Base-by-base conservation (phyloP, 1,140 invertebrate genomes). In the Spodoptera frugiperda region DNA sequence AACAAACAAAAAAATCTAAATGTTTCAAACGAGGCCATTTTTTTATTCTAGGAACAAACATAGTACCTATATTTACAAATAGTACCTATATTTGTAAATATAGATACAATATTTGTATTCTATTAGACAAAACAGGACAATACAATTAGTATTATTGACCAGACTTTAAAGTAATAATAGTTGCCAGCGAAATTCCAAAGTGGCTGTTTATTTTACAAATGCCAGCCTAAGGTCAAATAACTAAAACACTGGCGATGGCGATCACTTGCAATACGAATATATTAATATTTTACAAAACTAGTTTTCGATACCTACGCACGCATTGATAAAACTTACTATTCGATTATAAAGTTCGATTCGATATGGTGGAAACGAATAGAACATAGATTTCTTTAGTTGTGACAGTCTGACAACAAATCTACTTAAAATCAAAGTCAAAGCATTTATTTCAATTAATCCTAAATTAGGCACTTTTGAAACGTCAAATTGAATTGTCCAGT, bases 181-280 rank as follows among this genome's bases (percentile, higher is more conserved):
- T 71, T 21, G 33, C 49, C 33, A 21, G 19, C 51, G 39, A 30
- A 55, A 72, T 72, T 72, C 68, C 51, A 48, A 72, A 57, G 53
- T 57, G 39, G 68, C 39, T 48, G 65, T 65, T 71, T 76, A 77
- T 73, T 77, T 75, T 65, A 61, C 67, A 77, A 80, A 80, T 80
- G 65, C 79, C 70, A 46, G 33, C 30, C 59, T 80, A 80, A 80
- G 79, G 79, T 81, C 80, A 78, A 70, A 76, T 65, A 72, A 57
- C 53, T 72, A 72, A 72, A 72, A 72, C 68, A 57, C 17, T 72
- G 68, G 53, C 67, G 67, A 70, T 72, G 68, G 53, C 67, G 67
- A 70, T 70, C 53, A 72, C 68, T 72, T 72, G 51, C 33, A 55
- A 57, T 53, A 70, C 48, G 76, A 59, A 71, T 74, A 73, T 48